These are phyloP conservation scores for Cryptoblepharus egeriae DNA, from an alignment of 2,797 vertebrate genomes.

Conservation along the genomic window DNA sequence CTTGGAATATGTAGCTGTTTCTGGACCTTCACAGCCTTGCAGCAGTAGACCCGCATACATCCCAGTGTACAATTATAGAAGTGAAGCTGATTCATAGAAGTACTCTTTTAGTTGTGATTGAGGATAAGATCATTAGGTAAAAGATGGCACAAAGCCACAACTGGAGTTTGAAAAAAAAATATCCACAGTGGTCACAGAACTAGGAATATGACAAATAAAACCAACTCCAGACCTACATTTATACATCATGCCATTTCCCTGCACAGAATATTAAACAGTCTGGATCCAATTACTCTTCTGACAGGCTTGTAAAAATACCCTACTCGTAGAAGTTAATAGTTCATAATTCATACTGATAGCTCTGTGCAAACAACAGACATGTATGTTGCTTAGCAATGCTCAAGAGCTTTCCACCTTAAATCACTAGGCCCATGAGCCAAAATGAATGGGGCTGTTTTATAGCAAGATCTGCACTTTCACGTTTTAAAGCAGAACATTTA, in stretches of 20 bases:
- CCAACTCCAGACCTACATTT: conserved; percentile 14
- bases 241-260: conserved; percentile 28
- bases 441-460: conserved; percentile 35
- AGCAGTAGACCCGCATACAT: neutral
- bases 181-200: neutral
- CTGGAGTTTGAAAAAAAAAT: neutral
- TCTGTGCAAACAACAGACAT: conserved; percentile 52
- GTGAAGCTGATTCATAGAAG: neutral
- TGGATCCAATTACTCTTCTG: conserved; percentile 39
- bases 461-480: conserved; percentile 36
- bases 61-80: neutral
- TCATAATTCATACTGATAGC: conserved; percentile 54
- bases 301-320: conserved; percentile 48
- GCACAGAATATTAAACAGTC: conserved; percentile 45
- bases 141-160: neutral
- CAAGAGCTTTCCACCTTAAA: conserved; percentile 45
- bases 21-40: neutral
- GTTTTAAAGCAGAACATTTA: conserved; percentile 39
- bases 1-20: neutral
- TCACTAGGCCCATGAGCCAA: conserved; percentile 33
- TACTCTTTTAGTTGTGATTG: neutral
- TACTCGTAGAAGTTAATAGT: conserved; percentile 49
- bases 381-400: conserved; percentile 59
- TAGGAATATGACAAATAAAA: conserved; percentile 28
- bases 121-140: neutral